Evolutionary conservation across 2,888 invertebrate species (phyloP).

Genomic region (Cistogaster globosa): DNA sequence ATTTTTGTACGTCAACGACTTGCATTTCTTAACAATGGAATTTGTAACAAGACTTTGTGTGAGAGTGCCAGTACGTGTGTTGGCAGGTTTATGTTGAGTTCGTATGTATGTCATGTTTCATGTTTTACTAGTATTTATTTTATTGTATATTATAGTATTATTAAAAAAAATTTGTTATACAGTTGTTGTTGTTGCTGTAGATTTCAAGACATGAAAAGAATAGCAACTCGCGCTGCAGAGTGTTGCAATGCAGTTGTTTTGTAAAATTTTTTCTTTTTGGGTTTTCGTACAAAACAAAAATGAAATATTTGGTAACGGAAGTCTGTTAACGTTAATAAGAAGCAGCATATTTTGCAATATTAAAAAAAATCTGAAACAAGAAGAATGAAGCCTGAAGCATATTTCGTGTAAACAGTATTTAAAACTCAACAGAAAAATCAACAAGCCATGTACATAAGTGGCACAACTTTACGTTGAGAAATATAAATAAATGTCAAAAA

Average conservation of each 20-base stretch:
- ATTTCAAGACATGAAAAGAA: constrained; percentile 38
- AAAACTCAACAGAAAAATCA: constrained; percentile 17
- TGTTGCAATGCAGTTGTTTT: constrained; percentile 67
- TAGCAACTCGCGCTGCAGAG: constrained; percentile 16
- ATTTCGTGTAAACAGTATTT: constrained; percentile 41
- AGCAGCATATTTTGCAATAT: not conserved
- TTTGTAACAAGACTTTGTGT: constrained; percentile 21
- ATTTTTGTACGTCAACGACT: constrained; percentile 54
- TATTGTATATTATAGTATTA: constrained; percentile 53
- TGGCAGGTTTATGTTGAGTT: not conserved
- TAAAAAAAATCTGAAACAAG: constrained; percentile 2
- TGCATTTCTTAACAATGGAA: constrained; percentile 35
- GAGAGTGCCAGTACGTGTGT: constrained; percentile 14
- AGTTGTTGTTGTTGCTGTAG: constrained; percentile 31
- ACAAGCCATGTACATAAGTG: constrained; percentile 27
- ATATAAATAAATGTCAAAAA: not conserved
- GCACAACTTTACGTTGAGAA: constrained; percentile 25
- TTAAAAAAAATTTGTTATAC: constrained; percentile 5
- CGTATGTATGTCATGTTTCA: constrained; percentile 54
- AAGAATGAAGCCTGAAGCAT: constrained; percentile 21
- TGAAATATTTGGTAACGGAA: constrained; percentile 45
- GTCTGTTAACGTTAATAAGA: constrained; percentile 39
- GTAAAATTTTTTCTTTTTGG: constrained; percentile 6
- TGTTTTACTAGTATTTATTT: constrained; percentile 52
- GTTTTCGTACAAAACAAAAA: not conserved